Evolutionary conservation across 2,888 invertebrate species (phyloP).

Genomic region (Atethmia centrago): DNA sequence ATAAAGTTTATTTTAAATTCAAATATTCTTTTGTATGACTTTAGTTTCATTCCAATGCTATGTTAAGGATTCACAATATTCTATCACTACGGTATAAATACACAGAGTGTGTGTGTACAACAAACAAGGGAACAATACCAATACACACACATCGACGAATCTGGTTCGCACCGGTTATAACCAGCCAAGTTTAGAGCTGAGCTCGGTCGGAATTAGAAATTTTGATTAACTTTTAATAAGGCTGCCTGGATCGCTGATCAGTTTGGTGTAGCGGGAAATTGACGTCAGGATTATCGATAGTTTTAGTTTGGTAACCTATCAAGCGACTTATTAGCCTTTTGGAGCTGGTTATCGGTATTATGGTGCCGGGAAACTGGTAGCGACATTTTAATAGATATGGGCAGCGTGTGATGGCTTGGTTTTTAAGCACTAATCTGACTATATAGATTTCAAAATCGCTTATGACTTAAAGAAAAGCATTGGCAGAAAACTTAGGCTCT

Average conservation of each 20-base stretch:
- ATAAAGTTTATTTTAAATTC: slow-evolving; percentile 20
- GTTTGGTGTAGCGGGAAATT: slow-evolving; percentile 56
- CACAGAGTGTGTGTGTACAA: neutral
- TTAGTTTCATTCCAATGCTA: neutral
- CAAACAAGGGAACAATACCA: slow-evolving; percentile 12
- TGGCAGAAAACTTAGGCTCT: no score
- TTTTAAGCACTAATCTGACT: neutral
- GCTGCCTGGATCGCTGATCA: slow-evolving; percentile 66
- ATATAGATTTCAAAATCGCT: neutral
- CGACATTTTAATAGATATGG: neutral
- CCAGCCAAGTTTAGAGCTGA: slow-evolving; percentile 64
- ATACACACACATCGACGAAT: slow-evolving; percentile 16
- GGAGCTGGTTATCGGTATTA: neutral
- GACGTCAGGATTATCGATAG: slow-evolving; percentile 41
- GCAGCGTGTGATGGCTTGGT: neutral
- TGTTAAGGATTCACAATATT: neutral
- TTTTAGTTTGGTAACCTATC: slow-evolving; percentile 34
- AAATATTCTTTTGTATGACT: slow-evolving; percentile 11
- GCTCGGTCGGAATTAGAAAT: slow-evolving; percentile 67
- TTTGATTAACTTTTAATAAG: slow-evolving; percentile 79
- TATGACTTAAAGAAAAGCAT: no score
- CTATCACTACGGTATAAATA: neutral
- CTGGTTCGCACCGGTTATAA: slow-evolving; percentile 46
- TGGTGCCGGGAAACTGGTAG: no score
- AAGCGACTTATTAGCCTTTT: slow-evolving; percentile 19